Evolutionary conservation across 1,140 invertebrate genomes (phyloP), one percentile per base, ranked within the genome.

Genomic region (Drosophila lowei): DNA sequence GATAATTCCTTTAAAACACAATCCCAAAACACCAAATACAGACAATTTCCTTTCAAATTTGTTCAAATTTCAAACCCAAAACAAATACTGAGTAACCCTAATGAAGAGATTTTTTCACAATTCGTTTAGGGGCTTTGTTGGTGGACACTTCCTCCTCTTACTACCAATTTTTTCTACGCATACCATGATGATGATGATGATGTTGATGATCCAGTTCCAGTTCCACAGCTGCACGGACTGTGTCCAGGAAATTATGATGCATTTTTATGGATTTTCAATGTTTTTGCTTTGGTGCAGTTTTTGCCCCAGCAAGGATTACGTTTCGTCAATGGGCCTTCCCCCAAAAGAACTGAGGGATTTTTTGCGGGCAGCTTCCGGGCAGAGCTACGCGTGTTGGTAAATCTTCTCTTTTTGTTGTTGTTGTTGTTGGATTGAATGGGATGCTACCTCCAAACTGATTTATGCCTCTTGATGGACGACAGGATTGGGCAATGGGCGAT

Each of bases 181-280:
- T 25, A 53, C 56, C 46, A 49, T 48, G 50, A 68, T 42, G 63
- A 34, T 68, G 62, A 55, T 55, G 62, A 59, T 57, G 46, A 64
- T 42, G 18, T 18, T 18, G 68, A 61, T 68, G 79, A 86, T 85
- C 73, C 81, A 80, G 81, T 73, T 80, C 23, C 65, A 66, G 72
- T 52, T 66, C 46, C 30, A 18, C 61, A 62, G 34, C 11, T 38
- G 3, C 34, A 38, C 9, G 9, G 11, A 4, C 34, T 64, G 23
- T 48, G 68, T 73, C 59, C 61, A 47, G 44, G 55, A 91, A 90
- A 85, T 90, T 85, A 90, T 90, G 90, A 90, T 90, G 90, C 90
- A 91, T 90, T 91, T 91, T 91, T 90, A 90, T 90, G 90, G 86
- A 90, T 90, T 90, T 91, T 91, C 77, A 56, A 80, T 91, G 90